Evolutionary conservation across 2,113 vertebrate genomes (phyloP), one percentile per base, ranked within the genome.

Genomic region (Australoheros scitulus): DNA sequence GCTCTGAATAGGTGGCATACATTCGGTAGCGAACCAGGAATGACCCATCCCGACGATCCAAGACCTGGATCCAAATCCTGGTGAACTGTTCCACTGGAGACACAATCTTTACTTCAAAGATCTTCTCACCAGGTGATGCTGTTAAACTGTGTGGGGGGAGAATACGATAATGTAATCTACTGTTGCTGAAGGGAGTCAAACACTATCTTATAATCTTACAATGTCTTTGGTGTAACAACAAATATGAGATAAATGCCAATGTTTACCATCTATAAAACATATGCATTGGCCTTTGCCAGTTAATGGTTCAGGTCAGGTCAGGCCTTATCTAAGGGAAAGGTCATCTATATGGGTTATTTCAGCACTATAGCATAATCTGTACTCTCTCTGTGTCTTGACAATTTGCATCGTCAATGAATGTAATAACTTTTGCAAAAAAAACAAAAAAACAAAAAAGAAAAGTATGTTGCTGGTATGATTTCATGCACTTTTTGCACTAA

Each of bases 1-100:
- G 92, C 80, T 93, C 96, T n/a, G 89, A 92, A 93, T 99, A 99
- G 93, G 96, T 98, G 38, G 97, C 97, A 4, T 99, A 99, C 98
- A 99, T 97, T 92, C 97, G 96, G 88, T 99, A 99, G 36, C 98
- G 96, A 10, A 99, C 97, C 15, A 99, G 94, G 86, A 99, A 99
- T 8, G 98, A 99, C 4, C 98, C 98, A 91, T 99, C 98, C 59
- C 95, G 96, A 76, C 97, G 96, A 90, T 99, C 98, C 92, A 99
- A 94, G 76, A 98, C 95, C 88, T 99, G 98, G 70, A 98, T 94
- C 89, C 98, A 99, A 56, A 99, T 96, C 79, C 98, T 96, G 82
- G 97, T 97, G 92, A 98, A 98, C 5, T 96, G 96, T 79, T 99
- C 98, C 4, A 94, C 96, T 0, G 96, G 96, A 61, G 97, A 97